Evolutionary conservation across 2,888 invertebrate species (phyloP).

Genomic region (Agrochola macilenta): DNA sequence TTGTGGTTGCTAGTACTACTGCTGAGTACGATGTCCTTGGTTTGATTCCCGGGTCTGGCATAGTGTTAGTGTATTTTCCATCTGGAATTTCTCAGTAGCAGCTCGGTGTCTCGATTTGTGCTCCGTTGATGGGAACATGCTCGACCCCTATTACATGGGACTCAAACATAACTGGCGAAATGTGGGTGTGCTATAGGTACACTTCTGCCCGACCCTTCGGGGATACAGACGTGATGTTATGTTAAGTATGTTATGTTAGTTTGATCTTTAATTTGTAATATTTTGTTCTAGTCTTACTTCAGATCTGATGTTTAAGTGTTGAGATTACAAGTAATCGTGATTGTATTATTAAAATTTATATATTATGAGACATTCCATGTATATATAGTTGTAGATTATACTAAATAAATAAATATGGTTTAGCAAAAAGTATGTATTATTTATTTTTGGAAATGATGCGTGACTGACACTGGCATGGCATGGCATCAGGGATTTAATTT

Average conservation of each 20-base stretch:
- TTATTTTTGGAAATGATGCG: too few relatives aligned
- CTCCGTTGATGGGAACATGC: background rate
- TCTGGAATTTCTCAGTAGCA: background rate
- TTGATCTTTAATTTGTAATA: background rate
- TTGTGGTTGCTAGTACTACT: background rate
- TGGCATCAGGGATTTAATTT: too few relatives aligned
- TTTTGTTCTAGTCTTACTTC: slow-evolving; percentile 48
- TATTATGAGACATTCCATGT: slow-evolving; percentile 42
- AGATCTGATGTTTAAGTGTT: slow-evolving; percentile 46
- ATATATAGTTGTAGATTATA: slow-evolving; percentile 2
- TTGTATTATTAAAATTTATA: slow-evolving; percentile 17
- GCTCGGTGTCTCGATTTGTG: background rate
- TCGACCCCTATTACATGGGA: background rate
- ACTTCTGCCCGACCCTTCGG: background rate
- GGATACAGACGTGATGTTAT: background rate
- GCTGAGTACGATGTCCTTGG: background rate
- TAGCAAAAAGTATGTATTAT: background rate
- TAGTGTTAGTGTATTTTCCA: too few relatives aligned
- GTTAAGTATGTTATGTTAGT: background rate
- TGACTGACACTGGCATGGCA: too few relatives aligned
- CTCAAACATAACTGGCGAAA: background rate
- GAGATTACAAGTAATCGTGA: slow-evolving; percentile 41
- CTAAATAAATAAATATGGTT: slow-evolving; percentile 13
- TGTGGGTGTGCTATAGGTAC: background rate
- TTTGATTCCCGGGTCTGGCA: background rate